Evolutionary conservation across 2,888 invertebrate species (phyloP), one percentile per base, ranked within the genome.

Genomic region (Tachina fera): DNA sequence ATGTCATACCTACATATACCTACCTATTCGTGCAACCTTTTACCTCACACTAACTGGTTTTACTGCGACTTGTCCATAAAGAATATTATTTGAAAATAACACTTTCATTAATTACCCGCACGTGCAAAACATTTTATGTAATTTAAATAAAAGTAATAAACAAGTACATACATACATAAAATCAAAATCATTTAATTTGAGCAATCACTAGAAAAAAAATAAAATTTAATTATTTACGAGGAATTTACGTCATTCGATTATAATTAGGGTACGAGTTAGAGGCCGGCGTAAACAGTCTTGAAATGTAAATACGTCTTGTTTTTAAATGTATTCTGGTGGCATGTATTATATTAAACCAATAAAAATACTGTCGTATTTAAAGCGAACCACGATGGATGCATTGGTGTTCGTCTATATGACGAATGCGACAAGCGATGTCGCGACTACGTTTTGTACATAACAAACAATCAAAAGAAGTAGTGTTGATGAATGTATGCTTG

Each of bases 101-200:
- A 76, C 76, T 67, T 76, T 65, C 16, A 14, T 76, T 67, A 76
- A 76, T 67, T 76, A 47, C 9, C 39, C 39, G 47, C 76, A 76
- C 76, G 67, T 67, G 76, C 67, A 58, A 51, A 67, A 47, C 16
- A 16, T 5, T 8, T 45, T 31, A 19, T 45, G 9, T 58, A 31
- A 31, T 22, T 31, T 22, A 14, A 22, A 58, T 31, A 58, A 31
- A 31, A 8, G 13, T 14, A 58, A 31, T 31, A 31, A 14, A 58
- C 31, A 31, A 31, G 31, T 31, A 3, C 31, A 31, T 31, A 31
- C 3, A 4, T 31, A 31, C 31, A 31, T 58, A 31, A 58, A 58
- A 58, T 58, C 14, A 14, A 31, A 31, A 31, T 14, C 31, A 31
- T 58, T 58, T 58, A 10, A 39, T 58, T 58, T 31, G 13, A 9